A percentile compares a stretch with the other conserved stretches of the same genome.
These are phyloP conservation scores for Pleuronectes platessa DNA, from an alignment of 2,113 vertebrate species.

Conservation along the genomic window DNA sequence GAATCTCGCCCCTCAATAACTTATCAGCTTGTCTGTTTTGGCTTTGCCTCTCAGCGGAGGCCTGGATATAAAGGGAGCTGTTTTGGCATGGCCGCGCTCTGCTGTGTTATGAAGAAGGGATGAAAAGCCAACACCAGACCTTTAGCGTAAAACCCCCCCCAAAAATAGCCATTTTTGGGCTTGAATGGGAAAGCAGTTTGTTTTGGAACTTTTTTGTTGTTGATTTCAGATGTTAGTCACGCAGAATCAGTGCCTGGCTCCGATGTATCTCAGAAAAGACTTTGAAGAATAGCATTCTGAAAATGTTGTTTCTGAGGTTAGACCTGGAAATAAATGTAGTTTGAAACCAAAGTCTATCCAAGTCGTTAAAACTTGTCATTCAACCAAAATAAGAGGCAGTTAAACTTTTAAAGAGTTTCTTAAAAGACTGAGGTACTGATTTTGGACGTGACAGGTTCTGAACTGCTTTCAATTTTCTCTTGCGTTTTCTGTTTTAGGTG, in stretches of 20 bases:
- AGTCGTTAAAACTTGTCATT: not conserved
- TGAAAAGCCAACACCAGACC: not conserved
- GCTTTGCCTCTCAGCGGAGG: conserved; percentile 44
- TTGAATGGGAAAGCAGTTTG: conserved; percentile 22
- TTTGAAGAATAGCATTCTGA: not conserved
- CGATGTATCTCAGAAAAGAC: not conserved
- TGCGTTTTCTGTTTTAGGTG: no score
- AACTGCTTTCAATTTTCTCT: no score
- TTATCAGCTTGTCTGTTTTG: conserved; percentile 85
- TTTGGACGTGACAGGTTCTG: no score
- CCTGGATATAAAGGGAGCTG: conserved; percentile 34
- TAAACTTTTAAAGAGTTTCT: no score
- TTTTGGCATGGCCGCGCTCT: conserved; percentile 9
- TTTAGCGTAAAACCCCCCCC: conserved; percentile 10
- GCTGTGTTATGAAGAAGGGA: conserved; percentile 13
- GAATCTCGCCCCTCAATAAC: conserved; percentile 13
- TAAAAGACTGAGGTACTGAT: no score
- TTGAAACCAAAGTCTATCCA: not conserved
- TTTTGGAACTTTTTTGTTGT: conserved; percentile 29
- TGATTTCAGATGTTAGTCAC: conserved; percentile 8
- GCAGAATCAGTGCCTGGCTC: not conserved
- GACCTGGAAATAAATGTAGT: not conserved
- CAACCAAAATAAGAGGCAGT: no score
- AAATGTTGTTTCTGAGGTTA: not conserved
- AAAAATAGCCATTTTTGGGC: conserved; percentile 12